A percentile compares a stretch with the other conserved stretches of the same genome.
Evolutionary conservation across 2,888 invertebrate species (phyloP).

Genomic region (Amblyjoppa fuscipennis): DNA sequence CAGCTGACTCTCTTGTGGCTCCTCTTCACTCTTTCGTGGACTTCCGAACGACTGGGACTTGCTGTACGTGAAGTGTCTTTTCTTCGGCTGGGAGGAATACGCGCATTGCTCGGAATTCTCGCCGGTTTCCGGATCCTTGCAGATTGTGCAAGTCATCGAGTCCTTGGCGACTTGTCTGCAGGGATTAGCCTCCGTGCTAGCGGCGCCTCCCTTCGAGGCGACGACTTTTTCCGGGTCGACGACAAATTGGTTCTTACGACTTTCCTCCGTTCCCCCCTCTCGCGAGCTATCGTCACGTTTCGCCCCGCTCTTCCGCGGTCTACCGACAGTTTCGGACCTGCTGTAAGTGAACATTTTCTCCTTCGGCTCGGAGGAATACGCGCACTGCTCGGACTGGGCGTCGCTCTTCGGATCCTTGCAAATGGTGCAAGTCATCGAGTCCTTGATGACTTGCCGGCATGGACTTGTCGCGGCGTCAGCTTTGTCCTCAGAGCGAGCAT

Average conservation of each 20-base stretch:
- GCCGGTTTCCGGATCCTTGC: conserved; percentile 91
- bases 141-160: conserved; percentile 90
- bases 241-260: conserved; percentile 79
- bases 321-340: conserved; percentile 75
- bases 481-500: conserved; percentile 86
- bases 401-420: conserved; percentile 92
- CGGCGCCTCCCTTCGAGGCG: conserved; percentile 83
- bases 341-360: conserved; percentile 87
- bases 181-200: conserved; percentile 44
- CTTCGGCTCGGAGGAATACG: conserved; percentile 91
- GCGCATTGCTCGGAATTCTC: conserved; percentile 94
- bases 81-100: conserved; percentile 91
- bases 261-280: conserved; percentile 85
- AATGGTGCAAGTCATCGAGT: conserved; percentile 90
- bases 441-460: conserved; percentile 89
- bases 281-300: conserved; percentile 36
- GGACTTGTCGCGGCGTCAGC: conserved; percentile 61
- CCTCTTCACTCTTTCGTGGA: conserved; percentile 66
- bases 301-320: conserved; percentile 84
- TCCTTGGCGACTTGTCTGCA: conserved; percentile 89
- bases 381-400: conserved; percentile 92
- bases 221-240: conserved; percentile 88
- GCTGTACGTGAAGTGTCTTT: conserved; percentile 86
- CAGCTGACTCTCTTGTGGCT: conserved; percentile 83
- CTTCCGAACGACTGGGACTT: conserved; percentile 79